A percentile compares a stretch with the other conserved stretches of the same genome.
Evolutionary conservation across 2,888 invertebrate genomes (phyloP).

Genomic region (Lumbricus terrestris): DNA sequence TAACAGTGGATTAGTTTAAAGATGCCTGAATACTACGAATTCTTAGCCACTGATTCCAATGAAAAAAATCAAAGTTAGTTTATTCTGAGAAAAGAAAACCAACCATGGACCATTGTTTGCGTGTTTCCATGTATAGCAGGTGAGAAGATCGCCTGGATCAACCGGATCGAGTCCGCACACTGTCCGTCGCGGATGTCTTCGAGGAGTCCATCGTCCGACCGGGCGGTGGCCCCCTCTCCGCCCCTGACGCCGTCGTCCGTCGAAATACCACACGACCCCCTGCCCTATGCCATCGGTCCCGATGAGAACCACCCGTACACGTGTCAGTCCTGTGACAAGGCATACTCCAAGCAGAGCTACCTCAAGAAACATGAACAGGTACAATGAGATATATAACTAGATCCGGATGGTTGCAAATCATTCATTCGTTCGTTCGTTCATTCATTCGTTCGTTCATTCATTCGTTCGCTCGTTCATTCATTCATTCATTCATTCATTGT

Average conservation of each 20-base stretch:
- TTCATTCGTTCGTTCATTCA: no score
- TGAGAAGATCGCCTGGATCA: neutral
- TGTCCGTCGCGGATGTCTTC: neutral
- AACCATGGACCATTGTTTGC: no score
- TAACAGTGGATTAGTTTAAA: no score
- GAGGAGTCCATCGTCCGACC: neutral
- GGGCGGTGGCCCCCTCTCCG: conserved; percentile 11
- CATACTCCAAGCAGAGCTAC: conserved; percentile 81
- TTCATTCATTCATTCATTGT: no score
- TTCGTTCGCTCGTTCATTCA: no score
- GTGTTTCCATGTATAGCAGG: neutral
- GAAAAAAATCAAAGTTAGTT: no score
- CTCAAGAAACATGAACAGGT: conserved; percentile 92
- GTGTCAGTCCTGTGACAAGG: conserved; percentile 88
- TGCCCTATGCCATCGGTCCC: conserved; percentile 57
- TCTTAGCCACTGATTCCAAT: neutral
- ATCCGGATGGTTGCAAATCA: neutral
- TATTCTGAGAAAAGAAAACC: no score
- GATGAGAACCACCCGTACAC: conserved; percentile 80
- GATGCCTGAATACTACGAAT: no score
- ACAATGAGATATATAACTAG: no score
- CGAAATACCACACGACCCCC: conserved; percentile 22
- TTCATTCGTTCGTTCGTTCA: neutral
- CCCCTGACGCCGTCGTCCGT: conserved; percentile 21
- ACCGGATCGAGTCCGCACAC: neutral